Evolutionary conservation across 2,113 vertebrate species (phyloP).

Genomic region (Peromyscus maniculatus): DNA sequence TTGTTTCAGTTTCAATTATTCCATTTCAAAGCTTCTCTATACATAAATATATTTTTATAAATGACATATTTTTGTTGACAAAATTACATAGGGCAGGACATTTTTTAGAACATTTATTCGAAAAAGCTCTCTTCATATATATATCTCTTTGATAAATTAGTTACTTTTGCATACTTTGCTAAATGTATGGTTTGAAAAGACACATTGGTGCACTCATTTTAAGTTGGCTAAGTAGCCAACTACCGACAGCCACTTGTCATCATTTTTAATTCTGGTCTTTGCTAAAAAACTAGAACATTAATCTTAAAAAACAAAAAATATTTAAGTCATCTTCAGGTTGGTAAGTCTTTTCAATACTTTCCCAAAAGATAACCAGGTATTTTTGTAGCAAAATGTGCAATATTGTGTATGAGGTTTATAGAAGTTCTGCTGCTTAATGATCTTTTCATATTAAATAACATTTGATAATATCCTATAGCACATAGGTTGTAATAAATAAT

Average conservation of each 20-base stretch:
- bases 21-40: slow-evolving; percentile 25
- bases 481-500: slow-evolving; percentile 10
- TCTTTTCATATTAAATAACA: slow-evolving; percentile 56
- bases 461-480: background rate
- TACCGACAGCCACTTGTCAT: slow-evolving; percentile 9
- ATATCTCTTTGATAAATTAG: slow-evolving; percentile 44
- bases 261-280: slow-evolving; percentile 52
- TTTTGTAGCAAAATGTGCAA: slow-evolving; percentile 6
- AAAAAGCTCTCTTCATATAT: slow-evolving; percentile 55
- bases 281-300: slow-evolving; percentile 45
- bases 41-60: slow-evolving; percentile 33
- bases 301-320: slow-evolving; percentile 25
- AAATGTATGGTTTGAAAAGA: slow-evolving; percentile 50
- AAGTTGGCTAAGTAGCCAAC: slow-evolving; percentile 48
- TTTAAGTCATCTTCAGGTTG: slow-evolving; percentile 10
- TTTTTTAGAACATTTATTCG: slow-evolving; percentile 34
- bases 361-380: slow-evolving; percentile 14
- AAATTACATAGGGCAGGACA: slow-evolving; percentile 31
- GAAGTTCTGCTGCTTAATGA: slow-evolving; percentile 11
- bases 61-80: slow-evolving; percentile 43
- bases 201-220: slow-evolving; percentile 9
- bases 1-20: slow-evolving; percentile 46
- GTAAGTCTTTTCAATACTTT: slow-evolving; percentile 57
- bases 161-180: slow-evolving; percentile 42
- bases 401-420: slow-evolving; percentile 28